A percentile compares a stretch with the other conserved stretches of the same genome.
These are phyloP conservation scores for Tiaroga cobitis DNA, from an alignment of 2,797 vertebrate genomes.

Conservation along the genomic window DNA sequence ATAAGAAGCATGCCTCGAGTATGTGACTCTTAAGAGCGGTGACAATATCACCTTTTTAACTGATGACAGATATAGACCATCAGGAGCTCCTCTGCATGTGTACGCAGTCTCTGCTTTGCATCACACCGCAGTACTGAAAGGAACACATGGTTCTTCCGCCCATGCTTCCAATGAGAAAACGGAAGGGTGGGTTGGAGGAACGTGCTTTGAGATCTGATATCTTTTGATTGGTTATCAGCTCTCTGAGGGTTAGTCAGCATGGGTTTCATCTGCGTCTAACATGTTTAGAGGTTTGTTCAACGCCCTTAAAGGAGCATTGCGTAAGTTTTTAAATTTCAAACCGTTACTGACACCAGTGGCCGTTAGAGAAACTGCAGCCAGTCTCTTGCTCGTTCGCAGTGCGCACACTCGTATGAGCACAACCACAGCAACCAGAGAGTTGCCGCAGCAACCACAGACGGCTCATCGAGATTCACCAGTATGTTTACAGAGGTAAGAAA, in stretches of 20 bases:
- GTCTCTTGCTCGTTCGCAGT: too few species aligned
- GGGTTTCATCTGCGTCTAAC: slow-evolving; percentile 15
- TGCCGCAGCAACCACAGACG: too few species aligned
- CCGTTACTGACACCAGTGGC: too few species aligned
- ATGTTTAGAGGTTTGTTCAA: neutral
- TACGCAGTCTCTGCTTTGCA: slow-evolving; percentile 53
- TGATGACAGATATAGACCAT: slow-evolving; percentile 63
- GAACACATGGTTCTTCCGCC: slow-evolving; percentile 3
- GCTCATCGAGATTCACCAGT: too few species aligned
- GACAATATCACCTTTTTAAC: slow-evolving; percentile 65
- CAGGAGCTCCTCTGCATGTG: slow-evolving; percentile 44
- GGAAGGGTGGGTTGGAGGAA: neutral
- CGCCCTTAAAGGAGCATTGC: neutral
- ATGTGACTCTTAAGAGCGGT: slow-evolving; percentile 52
- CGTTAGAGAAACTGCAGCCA: too few species aligned
- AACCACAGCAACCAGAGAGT: too few species aligned
- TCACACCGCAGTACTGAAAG: slow-evolving; percentile 48
- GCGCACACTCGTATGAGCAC: too few species aligned
- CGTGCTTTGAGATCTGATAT: neutral
- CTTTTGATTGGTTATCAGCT: neutral
- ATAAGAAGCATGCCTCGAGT: slow-evolving; percentile 51
- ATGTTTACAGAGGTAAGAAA: too few species aligned
- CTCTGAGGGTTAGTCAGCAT: neutral
- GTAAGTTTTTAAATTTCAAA: too few species aligned
- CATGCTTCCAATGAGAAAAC: slow-evolving; percentile 14